These are phyloP conservation scores for Urophycis tenuis DNA, from an alignment of 2,797 vertebrate genomes.

Conservation along the genomic window DNA sequence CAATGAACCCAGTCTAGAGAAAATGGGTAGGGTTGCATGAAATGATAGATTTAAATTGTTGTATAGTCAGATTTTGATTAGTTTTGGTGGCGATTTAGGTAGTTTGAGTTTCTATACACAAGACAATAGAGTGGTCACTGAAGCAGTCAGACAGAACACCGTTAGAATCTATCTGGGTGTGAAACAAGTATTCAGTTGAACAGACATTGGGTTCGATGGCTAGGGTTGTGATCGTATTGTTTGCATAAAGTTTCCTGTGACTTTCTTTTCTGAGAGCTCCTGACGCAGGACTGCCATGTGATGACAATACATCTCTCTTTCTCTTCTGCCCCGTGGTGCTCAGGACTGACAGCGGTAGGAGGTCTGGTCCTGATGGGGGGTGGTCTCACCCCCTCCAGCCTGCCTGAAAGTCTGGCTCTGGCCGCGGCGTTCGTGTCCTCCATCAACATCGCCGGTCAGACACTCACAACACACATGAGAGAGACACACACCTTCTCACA, in stretches of 20 bases:
- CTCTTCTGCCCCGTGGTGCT: conserved; percentile 3
- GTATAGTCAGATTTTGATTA: neutral
- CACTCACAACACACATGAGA: neutral
- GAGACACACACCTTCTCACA: no score
- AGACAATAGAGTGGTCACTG: neutral
- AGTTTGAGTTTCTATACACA: neutral
- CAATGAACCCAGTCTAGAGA: no score
- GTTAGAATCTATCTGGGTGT: conserved; percentile 32
- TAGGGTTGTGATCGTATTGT: no score
- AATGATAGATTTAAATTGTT: neutral
- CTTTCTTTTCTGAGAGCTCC: no score
- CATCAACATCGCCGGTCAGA: conserved; percentile 77
- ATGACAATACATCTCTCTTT: conserved; percentile 33
- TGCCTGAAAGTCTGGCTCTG: conserved; percentile 71
- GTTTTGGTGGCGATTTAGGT: neutral
- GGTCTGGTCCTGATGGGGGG: conserved; percentile 80
- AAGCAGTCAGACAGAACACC: neutral
- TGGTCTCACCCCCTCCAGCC: conserved; percentile 65
- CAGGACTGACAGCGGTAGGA: conserved; percentile 78
- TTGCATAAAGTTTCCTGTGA: no score
- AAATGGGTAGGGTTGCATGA: no score
- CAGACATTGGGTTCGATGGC: conserved; percentile 17
- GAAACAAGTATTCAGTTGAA: conserved; percentile 58
- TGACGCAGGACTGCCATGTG: neutral
- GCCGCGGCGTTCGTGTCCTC: conserved; percentile 78